phyloP scores from a whole-genome alignment of 1,140 invertebrate genomes.

The Conus betulinus region DNA sequence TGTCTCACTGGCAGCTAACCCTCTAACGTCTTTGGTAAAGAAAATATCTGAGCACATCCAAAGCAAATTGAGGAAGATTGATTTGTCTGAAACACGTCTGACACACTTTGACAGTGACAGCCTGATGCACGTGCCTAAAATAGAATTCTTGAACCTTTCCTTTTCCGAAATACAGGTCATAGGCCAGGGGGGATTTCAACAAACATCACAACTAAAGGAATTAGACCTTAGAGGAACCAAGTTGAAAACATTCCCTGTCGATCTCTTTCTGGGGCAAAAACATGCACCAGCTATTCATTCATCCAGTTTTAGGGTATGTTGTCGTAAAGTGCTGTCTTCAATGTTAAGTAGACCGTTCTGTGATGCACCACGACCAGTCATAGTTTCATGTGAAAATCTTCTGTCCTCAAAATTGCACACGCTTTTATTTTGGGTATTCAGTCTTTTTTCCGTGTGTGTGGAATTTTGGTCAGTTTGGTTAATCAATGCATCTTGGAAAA shows the following conservation, averaged over 20 bases:
- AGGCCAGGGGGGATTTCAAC: slow-evolving; percentile 19
- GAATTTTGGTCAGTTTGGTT: slow-evolving; percentile 36
- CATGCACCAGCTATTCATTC: slow-evolving; percentile 28
- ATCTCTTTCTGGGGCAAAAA: slow-evolving; percentile 28
- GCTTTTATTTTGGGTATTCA: slow-evolving; percentile 47
- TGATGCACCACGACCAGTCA: slow-evolving; percentile 26
- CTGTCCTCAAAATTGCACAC: slow-evolving; percentile 39
- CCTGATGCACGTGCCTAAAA: slow-evolving; percentile 10
- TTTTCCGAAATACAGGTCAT: neutral
- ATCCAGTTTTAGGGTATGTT: slow-evolving; percentile 47
- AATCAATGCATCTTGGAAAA: slow-evolving; percentile 20
- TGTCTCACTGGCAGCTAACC: slow-evolving; percentile 24
- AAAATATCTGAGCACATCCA: neutral
- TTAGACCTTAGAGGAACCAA: slow-evolving; percentile 25
- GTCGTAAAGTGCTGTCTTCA: slow-evolving; percentile 34
- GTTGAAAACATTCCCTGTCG: slow-evolving; percentile 32
- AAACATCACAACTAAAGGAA: neutral
- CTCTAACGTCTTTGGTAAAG: neutral
- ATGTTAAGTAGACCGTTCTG: neutral
- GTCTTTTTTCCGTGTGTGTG: slow-evolving; percentile 30
- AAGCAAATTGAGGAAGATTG: neutral
- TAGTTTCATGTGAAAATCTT: slow-evolving; percentile 55
- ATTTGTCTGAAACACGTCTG: slow-evolving; percentile 11
- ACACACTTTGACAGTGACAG: neutral
- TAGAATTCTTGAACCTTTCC: slow-evolving; percentile 7